phyloP scores from a whole-genome alignment of 1,140 invertebrate species.

The Pseudomyrmex concolor region DNA sequence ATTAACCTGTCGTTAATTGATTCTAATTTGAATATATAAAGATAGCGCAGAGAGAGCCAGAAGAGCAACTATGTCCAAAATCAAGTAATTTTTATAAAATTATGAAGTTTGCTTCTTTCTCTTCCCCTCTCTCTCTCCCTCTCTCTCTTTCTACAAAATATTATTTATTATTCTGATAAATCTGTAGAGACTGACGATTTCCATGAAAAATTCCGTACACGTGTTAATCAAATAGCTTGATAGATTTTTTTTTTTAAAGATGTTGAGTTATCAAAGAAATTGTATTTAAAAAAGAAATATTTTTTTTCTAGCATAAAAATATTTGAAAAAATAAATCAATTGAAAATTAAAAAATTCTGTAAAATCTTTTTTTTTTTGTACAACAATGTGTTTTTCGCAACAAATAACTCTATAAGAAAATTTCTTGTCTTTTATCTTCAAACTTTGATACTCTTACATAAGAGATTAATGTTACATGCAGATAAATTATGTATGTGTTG shows the following conservation, averaged over 20 bases:
- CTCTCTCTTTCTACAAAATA: no score
- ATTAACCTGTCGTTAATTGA: conserved; percentile 53
- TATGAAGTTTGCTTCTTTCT: no score
- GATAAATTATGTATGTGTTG: conserved; percentile 56
- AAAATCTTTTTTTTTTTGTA: neutral
- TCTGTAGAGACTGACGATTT: no score
- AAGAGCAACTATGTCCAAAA: neutral
- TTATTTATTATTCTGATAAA: no score
- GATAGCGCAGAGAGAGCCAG: no score
- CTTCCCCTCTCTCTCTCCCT: no score
- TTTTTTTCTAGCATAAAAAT: no score
- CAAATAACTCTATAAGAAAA: no score
- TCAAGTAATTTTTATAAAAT: conserved; percentile 16
- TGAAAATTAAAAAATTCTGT: neutral
- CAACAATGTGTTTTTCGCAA: neutral
- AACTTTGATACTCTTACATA: neutral
- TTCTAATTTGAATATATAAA: no score
- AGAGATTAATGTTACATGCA: conserved; percentile 70
- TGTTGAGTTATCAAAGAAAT: neutral
- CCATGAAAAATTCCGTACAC: no score
- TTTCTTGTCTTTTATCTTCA: no score
- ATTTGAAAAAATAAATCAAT: neutral
- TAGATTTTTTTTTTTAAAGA: neutral
- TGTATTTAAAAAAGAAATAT: neutral
- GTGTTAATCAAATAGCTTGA: no score